phyloP scores from a whole-genome alignment of 2,888 invertebrate species.

The Cheilosia impressa region DNA sequence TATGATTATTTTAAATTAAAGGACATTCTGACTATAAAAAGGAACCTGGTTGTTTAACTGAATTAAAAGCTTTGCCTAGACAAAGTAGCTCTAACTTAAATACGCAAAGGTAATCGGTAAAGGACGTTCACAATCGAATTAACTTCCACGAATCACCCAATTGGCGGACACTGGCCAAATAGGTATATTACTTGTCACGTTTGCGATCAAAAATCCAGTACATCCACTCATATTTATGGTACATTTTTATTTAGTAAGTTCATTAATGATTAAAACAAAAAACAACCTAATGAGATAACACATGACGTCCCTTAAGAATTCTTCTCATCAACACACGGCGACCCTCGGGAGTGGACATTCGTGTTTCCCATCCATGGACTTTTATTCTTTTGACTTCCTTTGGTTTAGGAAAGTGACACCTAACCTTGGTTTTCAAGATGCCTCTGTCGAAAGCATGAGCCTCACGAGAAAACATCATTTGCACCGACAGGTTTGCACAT shows the following conservation, averaged over 20 bases:
- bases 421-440: slow-evolving; percentile 80
- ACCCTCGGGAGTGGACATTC: slow-evolving; percentile 89
- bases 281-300: slow-evolving; percentile 86
- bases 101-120: no score
- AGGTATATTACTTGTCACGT: background rate
- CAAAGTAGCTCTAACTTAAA: no score
- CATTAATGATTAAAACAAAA: background rate
- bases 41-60: background rate
- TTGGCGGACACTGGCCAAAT: no score
- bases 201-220: background rate
- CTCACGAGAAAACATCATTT: slow-evolving; percentile 76
- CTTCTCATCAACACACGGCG: slow-evolving; percentile 90
- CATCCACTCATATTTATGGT: background rate
- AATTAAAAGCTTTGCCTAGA: background rate
- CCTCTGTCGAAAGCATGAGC: slow-evolving; percentile 81
- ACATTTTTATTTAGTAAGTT: slow-evolving; percentile 15
- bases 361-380: slow-evolving; percentile 88
- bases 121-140: no score
- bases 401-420: slow-evolving; percentile 88
- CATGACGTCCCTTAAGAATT: slow-evolving; percentile 89
- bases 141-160: no score
- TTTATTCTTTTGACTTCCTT: slow-evolving; percentile 89
- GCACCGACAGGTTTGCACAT: slow-evolving; percentile 52
- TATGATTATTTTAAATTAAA: slow-evolving; percentile 43
- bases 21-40: slow-evolving; percentile 18